Base-by-base conservation (phyloP, 1,140 invertebrate genomes). In the Holcopasites calliopsidis region DNA sequence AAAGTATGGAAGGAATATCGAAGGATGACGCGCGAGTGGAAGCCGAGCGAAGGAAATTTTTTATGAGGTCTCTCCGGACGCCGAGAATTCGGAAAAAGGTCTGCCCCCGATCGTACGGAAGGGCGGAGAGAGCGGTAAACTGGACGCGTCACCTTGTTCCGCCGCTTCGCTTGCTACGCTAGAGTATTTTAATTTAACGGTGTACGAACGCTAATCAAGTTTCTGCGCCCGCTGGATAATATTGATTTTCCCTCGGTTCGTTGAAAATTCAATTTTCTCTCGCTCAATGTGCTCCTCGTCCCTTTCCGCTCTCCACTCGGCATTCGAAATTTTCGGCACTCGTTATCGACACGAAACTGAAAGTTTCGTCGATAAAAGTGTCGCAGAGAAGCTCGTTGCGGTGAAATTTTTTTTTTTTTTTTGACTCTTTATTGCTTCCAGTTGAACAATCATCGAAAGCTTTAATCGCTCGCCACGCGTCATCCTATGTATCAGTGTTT, bases 141-240 rank as follows among this genome's bases (percentile, higher is more conserved):
- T 52, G 70, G 70, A 71, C 62, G 74, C 80, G 64, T 75, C 70
- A 62, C 70, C 69, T 83, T 66, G 76, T 73, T 62, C 70, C 57
- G 47, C 57, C 47, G 31, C 13, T 40, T 49, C 38, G 23, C 70
- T 66, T 18, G 69, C 73, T 47, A n/a, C 65, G 58, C 23, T 60
- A 42, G 80, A 72, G 61, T 68, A 83, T 83, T 83, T 83, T 83
- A 83, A 83, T 83, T 83, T 80, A 83, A 83, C 76, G 80, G 70
- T 82, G 70, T 82, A 82, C 80, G 70, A 66, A 60, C 70, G 76
- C 80, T 83, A 83, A 83, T 83, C 80, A 83, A 83, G 81, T 83
- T 83, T 82, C 76, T 65, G 80, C 54, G 31, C 42, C 81, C 76
- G 80, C 70, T 82, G 81, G 76, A 83, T 73, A 83, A 83, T 83